These are phyloP conservation scores for Phalacrocorax brasilianus DNA, from an alignment of 2,113 vertebrate genomes.

Conservation along the genomic window DNA sequence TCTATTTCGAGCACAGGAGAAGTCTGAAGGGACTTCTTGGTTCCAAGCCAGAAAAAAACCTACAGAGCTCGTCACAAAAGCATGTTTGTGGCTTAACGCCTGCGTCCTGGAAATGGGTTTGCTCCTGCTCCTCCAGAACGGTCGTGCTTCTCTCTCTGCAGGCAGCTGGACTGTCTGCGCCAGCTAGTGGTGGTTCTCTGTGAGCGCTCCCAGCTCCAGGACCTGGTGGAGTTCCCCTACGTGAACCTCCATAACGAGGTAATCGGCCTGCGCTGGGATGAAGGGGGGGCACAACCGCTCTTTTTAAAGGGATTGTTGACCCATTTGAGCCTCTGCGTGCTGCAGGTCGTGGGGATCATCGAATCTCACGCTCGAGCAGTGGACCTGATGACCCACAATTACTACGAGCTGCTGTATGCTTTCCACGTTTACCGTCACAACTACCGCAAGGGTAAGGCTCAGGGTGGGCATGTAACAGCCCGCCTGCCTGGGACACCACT, in stretches of 20 bases:
- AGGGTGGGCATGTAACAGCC: background rate
- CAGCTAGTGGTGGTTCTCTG: slow-evolving; percentile 95
- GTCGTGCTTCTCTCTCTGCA: slow-evolving; percentile 14
- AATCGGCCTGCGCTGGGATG: fast-evolving
- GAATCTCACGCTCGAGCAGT: slow-evolving; percentile 90
- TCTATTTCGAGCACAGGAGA: background rate
- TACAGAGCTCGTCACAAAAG: fast-evolving
- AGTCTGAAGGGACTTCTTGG: background rate
- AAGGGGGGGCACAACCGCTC: fast-evolving
- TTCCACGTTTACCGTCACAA: slow-evolving; percentile 96
- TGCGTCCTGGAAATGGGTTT: background rate
- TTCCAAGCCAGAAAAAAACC: background rate
- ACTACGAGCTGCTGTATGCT: slow-evolving; percentile 95
- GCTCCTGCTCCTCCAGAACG: background rate
- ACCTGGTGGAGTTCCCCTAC: slow-evolving; percentile 92
- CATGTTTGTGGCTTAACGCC: background rate
- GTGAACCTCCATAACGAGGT: slow-evolving; percentile 94
- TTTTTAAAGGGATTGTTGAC: background rate
- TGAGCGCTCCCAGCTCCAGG: slow-evolving; percentile 90
- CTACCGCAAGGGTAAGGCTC: slow-evolving; percentile 89
- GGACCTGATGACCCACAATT: slow-evolving; percentile 93
- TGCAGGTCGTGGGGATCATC: slow-evolving; percentile 91
- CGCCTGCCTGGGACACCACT: fast-evolving
- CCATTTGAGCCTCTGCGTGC: background rate
- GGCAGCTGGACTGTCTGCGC: slow-evolving; percentile 93